These are phyloP conservation scores for Aphrophora alni DNA, from an alignment of 2,888 invertebrate species.

Conservation along the genomic window DNA sequence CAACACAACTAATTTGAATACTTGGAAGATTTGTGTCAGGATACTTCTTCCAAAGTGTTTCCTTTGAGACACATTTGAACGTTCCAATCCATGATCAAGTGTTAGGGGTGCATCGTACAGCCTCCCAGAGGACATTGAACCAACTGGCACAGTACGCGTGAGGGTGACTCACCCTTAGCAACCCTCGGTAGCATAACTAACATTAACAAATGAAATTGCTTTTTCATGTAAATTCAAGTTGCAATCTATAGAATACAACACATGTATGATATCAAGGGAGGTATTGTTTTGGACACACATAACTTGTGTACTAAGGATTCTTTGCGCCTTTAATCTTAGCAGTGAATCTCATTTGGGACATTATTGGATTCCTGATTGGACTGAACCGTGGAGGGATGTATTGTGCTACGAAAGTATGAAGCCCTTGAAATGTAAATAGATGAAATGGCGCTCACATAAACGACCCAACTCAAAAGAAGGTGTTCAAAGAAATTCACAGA, in stretches of 20 bases:
- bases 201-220: conserved; percentile 31
- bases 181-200: conserved; percentile 14
- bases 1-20: not conserved
- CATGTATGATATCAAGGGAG: not conserved
- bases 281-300: not conserved
- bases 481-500: too few species aligned
- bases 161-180: conserved; percentile 20
- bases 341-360: not conserved
- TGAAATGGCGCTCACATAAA: too few species aligned
- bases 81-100: not conserved
- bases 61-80: not conserved
- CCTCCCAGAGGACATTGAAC: conserved; percentile 6
- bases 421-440: too few species aligned
- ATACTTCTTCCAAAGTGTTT: not conserved
- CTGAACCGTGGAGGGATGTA: too few species aligned
- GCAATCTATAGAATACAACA: conserved; percentile 16
- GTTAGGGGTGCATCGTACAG: not conserved
- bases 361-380: too few species aligned
- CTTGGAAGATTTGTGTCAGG: not conserved
- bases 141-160: not conserved
- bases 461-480: too few species aligned
- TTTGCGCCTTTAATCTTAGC: not conserved
- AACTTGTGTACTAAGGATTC: not conserved
- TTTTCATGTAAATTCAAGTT: conserved; percentile 30
- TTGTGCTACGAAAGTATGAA: too few species aligned